Evolutionary conservation across 1,140 invertebrate genomes (phyloP), one percentile per base, ranked within the genome.

Genomic region (Drosophila melanica): DNA sequence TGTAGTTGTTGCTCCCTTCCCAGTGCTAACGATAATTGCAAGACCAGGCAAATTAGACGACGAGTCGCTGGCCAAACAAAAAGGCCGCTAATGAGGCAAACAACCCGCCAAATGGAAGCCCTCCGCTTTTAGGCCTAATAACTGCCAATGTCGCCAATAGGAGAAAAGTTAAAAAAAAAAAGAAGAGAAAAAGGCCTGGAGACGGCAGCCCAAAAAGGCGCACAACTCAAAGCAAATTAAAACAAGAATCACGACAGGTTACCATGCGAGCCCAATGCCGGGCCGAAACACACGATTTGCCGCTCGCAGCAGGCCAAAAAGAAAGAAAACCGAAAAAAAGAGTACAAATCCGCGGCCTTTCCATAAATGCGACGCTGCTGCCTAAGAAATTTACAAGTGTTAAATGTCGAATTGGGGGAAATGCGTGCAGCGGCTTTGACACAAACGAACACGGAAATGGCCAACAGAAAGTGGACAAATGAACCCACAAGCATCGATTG

Each of bases 161-260:
- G 54, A 44, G 58, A 60, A 73, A 77, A 84, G 65, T 41, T 48
- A 41, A 45, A 67, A 50, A 41, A 39, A 45, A 12, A 50, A 50
- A 33, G n/a, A n/a, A 30, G 27, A 23, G 30, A 18, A 44, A 9
- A 35, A 27, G 55, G 41, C 44, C 57, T 64, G 55, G 48, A 41
- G 69, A 60, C 55, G 60, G 69, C 60, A 73, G 66, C 81, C 81
- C 72, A 80, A 85, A 85, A 85, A 85, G 77, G 81, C 77, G 81
- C 81, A 85, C 81, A 85, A 85, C 81, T 87, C 84, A 89, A 89
- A 80, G 84, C 84, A 89, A 89, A 89, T 89, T 89, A 89, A 89
- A 89, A 89, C 86, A 89, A 89, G 84, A 89, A 89, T 89, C 84
- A 89, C 84, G 84, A 89, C 84, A 89, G 84, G 84, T 89, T 89